Evolutionary conservation across 37 sponge, comb jelly and placozoan species (phyloP).

Genomic region (Spongilla lacustris): DNA sequence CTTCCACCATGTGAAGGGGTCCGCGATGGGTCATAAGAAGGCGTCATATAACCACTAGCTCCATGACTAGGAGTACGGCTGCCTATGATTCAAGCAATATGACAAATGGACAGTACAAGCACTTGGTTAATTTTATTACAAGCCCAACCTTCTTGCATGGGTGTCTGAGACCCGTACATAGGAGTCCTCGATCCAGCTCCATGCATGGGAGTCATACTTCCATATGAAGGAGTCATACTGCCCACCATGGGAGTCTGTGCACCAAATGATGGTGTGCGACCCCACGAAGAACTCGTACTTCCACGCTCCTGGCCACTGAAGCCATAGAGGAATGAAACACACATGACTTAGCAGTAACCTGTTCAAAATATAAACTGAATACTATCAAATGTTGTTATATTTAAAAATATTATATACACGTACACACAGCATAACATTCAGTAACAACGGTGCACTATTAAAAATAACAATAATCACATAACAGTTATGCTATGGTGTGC

Average conservation of each 20-base stretch:
- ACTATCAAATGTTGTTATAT: no score
- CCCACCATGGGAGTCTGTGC: slow-evolving; percentile 93
- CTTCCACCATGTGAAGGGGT: slow-evolving; percentile 87
- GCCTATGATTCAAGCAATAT: slow-evolving; percentile 43
- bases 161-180: no score
- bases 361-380: no score
- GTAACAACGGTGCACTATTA: no score
- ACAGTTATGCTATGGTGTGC: no score
- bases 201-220: slow-evolving; percentile 91
- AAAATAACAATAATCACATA: no score
- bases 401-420: no score
- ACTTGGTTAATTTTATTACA: neutral
- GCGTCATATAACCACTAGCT: slow-evolving; percentile 82
- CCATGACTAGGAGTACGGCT: slow-evolving; percentile 90
- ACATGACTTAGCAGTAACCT: no score
- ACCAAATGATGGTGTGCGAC: slow-evolving; percentile 80
- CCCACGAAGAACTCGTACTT: slow-evolving; percentile 69
- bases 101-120: neutral
- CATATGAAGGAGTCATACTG: slow-evolving; percentile 79
- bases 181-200: slow-evolving; percentile 96
- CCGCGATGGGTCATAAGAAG: slow-evolving; percentile 91
- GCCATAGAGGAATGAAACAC: neutral
- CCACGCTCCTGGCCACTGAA: slow-evolving; percentile 63
- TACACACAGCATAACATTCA: no score
- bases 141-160: slow-evolving; percentile 43